Evolutionary conservation across 2,888 invertebrate species (phyloP), one percentile per base, ranked within the genome.

Genomic region (Scrobipalpa atriplicella): DNA sequence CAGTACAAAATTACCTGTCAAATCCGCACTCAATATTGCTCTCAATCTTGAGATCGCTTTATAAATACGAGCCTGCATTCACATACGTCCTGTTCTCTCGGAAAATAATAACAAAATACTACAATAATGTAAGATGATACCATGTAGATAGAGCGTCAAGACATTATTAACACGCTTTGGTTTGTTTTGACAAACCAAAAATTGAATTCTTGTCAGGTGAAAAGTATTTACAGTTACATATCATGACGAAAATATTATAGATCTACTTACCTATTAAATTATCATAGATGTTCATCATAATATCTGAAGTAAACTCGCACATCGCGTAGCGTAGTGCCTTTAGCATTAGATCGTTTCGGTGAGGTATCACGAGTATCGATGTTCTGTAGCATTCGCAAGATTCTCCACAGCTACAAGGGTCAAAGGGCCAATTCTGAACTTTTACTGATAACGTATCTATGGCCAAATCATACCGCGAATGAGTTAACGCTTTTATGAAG

Each of bases 341-440:
- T 0, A 89, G 62, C 89, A 89, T 89, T 13, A 89, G 74, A 0
- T 91, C 89, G 68, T 90, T 92, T n/a, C 83, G 80, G 75, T 91
- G 88, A 3, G 91, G 91, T 68, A 92, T 81, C 75, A 77, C 79
- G 6, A 92, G 69, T 11, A 84, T 74, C 11, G 86, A 82, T 8
- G 87, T 89, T 68, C 90, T 80, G 69, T 89, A 90, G 72, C 92
- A 92, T 71, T 90, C 90, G 70, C 91, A 91, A 9, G 82, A 71
- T 69, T 90, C 90, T 1, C 90, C 91, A 67, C 92, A 91, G 69
- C 81, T 86, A 72, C 90, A 90, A 3, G 89, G 87, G 64, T 86
- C 83, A 69, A 87, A 72, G 0, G 92, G 91, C 91, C 90, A 91
- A 5, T 76, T 75, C 8, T 79, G 75, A 2, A 90, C 77, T 70